phyloP scores from a whole-genome alignment of 2,888 invertebrate species.

The Trichopria drosophilae region DNA sequence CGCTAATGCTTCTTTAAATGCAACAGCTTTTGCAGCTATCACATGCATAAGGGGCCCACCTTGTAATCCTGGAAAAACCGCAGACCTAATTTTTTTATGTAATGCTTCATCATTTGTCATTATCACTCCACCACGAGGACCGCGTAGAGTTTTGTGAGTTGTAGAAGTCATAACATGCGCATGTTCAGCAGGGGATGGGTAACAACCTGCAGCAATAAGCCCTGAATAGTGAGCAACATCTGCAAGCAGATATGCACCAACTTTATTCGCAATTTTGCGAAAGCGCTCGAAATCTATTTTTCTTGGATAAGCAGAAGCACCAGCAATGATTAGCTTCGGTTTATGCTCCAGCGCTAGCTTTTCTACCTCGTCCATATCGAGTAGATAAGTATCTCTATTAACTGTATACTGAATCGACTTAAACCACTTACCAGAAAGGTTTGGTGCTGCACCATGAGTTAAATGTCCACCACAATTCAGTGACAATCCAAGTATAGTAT shows the following conservation, averaged over 20 bases:
- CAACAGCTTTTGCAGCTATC: slow-evolving; percentile 25
- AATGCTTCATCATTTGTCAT: slow-evolving; percentile 16
- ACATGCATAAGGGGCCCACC: slow-evolving; percentile 26
- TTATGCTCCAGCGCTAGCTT: slow-evolving; percentile 10
- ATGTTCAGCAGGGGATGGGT: slow-evolving; percentile 12
- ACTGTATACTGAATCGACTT: slow-evolving; percentile 16
- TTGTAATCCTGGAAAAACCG: slow-evolving; percentile 22
- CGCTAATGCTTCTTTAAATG: slow-evolving; percentile 21
- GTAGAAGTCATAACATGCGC: slow-evolving; percentile 24
- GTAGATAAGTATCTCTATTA: slow-evolving; percentile 7
- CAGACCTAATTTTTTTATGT: slow-evolving; percentile 14
- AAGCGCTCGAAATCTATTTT: slow-evolving; percentile 17
- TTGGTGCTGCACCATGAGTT: slow-evolving; percentile 21
- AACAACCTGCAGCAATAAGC: slow-evolving; percentile 17
- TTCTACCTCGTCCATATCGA: slow-evolving; percentile 14
- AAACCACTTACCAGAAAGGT: slow-evolving; percentile 25
- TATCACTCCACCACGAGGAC: slow-evolving; percentile 17
- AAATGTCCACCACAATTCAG: slow-evolving; percentile 22
- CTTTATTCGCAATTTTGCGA: slow-evolving; percentile 21
- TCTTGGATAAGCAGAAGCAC: slow-evolving; percentile 21
- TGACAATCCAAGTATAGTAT: slow-evolving; percentile 18
- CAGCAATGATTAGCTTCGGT: slow-evolving; percentile 24
- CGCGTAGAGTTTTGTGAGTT: slow-evolving; percentile 19
- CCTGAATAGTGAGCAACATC: slow-evolving; percentile 24
- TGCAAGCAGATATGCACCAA: slow-evolving; percentile 18